Evolutionary conservation across 2,113 vertebrate species (phyloP).

Genomic region (Pipra filicauda): DNA sequence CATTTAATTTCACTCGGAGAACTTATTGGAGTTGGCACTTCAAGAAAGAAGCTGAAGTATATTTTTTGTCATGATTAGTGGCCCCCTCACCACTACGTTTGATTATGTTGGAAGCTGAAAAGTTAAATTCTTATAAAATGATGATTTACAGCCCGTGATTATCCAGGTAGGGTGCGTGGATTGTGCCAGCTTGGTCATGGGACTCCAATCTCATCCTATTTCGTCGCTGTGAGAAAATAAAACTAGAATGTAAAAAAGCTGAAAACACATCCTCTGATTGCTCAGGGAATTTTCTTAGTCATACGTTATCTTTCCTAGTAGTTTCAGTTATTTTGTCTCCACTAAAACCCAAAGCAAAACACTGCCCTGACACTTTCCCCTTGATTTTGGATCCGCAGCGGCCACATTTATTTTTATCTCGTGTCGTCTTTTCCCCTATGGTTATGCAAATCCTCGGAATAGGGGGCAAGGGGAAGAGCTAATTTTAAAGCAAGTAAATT

Average conservation of each 20-base stretch:
- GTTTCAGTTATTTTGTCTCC: constrained; percentile 66
- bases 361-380: constrained; percentile 66
- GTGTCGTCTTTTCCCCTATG: constrained; percentile 23
- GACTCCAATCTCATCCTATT: constrained; percentile 59
- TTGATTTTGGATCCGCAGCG: constrained; percentile 38
- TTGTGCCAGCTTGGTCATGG: constrained; percentile 66
- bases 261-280: constrained; percentile 68
- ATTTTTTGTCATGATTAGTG: constrained; percentile 83
- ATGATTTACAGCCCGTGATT: constrained; percentile 76
- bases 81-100: constrained; percentile 73
- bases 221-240: constrained; percentile 73
- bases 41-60: constrained; percentile 80
- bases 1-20: constrained; percentile 82
- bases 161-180: constrained; percentile 74
- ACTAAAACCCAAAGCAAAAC: constrained; percentile 66
- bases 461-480: constrained; percentile 60
- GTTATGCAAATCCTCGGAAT: constrained; percentile 65
- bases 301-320: constrained; percentile 44
- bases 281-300: constrained; percentile 71
- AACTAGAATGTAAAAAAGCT: constrained; percentile 60
- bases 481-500: constrained; percentile 68
- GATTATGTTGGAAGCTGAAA: constrained; percentile 81
- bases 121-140: constrained; percentile 77
- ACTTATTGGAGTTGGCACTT: constrained; percentile 83
- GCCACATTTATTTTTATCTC: constrained; percentile 65